Percentiles rank a stretch among this genome's conserved stretches.
phyloP scores from a whole-genome alignment of 2,888 invertebrate genomes.

The Aphrophora alni region DNA sequence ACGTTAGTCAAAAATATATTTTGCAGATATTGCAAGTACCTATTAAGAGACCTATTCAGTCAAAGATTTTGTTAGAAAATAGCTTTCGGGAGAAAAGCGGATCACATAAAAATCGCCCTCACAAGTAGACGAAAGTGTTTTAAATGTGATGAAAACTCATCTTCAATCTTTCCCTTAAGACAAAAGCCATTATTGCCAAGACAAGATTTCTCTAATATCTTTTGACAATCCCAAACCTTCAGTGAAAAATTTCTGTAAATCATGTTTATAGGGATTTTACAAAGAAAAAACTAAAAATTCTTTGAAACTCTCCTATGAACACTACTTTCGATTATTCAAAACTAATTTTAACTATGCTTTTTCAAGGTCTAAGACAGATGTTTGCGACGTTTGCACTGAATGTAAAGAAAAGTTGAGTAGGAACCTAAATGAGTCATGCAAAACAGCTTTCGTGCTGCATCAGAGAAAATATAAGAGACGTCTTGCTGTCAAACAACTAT shows the following conservation, averaged over 20 bases:
- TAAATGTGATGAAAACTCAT: background rate
- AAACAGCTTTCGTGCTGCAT: background rate
- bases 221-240: background rate
- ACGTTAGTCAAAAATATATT: background rate
- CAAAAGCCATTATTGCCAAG: slow-evolving; percentile 17
- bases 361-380: slow-evolving; percentile 23
- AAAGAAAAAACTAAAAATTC: background rate
- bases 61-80: background rate
- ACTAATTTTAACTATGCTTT: slow-evolving; percentile 15
- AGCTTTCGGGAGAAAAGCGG: slow-evolving; percentile 3
- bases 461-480: slow-evolving; percentile 6
- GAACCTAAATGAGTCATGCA: slow-evolving; percentile 23
- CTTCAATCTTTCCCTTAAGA: slow-evolving; percentile 15
- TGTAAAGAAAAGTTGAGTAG: slow-evolving; percentile 25
- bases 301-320: slow-evolving; percentile 7
- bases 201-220: background rate
- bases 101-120: slow-evolving; percentile 11
- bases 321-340: slow-evolving; percentile 6
- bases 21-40: background rate
- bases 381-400: slow-evolving; percentile 28
- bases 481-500: background rate
- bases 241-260: background rate
- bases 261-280: background rate
- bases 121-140: slow-evolving; percentile 6
- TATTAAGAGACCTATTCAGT: slow-evolving; percentile 3